Conservation (phyloP, 2,113 vertebrate species). For the Trogon surrucura region DNA sequence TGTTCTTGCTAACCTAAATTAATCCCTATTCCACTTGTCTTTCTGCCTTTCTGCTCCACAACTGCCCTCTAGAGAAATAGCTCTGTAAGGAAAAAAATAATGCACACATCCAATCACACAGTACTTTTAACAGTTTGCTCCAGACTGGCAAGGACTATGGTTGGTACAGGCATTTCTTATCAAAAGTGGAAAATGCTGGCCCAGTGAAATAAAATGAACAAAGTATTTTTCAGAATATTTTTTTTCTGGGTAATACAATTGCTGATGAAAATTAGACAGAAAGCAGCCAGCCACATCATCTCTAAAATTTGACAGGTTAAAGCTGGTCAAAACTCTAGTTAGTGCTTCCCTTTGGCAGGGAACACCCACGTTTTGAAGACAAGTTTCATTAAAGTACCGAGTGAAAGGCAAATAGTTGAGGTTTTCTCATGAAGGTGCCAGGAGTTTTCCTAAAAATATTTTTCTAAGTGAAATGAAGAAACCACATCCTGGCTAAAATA, state of each 20-base stretch:
- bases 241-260: neutral
- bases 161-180: neutral
- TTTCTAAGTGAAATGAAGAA: neutral
- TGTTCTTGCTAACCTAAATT: constrained; percentile 41
- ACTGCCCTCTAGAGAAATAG: constrained; percentile 43
- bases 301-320: neutral
- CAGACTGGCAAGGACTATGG: neutral
- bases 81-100: constrained; percentile 15
- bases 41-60: constrained; percentile 52
- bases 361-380: neutral
- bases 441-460: neutral
- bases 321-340: neutral
- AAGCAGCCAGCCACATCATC: neutral
- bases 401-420: neutral
- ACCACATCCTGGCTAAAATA: neutral
- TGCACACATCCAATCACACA: neutral
- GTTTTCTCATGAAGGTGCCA: neutral
- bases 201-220: neutral
- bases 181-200: neutral
- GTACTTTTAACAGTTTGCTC: neutral
- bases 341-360: neutral
- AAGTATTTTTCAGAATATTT: neutral
- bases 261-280: neutral
- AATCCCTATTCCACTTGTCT: constrained; percentile 50
- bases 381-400: neutral